Evolutionary conservation across 2,797 vertebrate genomes (phyloP).

Genomic region (Manis pentadactyla): DNA sequence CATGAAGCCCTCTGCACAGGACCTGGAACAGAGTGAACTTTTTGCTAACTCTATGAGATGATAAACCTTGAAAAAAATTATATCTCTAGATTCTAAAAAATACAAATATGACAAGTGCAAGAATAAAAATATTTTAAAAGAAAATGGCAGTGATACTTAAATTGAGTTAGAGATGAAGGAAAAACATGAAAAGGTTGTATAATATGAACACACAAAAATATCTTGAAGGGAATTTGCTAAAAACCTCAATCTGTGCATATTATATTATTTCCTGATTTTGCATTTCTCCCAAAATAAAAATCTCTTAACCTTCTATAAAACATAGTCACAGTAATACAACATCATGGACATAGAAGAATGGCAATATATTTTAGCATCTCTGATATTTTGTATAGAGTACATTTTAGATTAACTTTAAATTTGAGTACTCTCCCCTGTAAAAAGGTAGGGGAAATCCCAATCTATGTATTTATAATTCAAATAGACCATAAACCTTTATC

Average conservation of each 20-base stretch:
- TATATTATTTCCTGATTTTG: neutral
- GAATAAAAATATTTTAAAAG: neutral
- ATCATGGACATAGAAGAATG: neutral
- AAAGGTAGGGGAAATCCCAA: neutral
- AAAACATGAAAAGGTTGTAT: neutral
- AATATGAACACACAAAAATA: neutral
- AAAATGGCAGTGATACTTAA: neutral
- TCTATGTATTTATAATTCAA: neutral
- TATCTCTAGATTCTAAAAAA: neutral
- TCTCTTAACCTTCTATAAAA: neutral
- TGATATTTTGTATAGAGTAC: neutral
- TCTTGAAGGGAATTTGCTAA: neutral
- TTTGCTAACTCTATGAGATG: neutral
- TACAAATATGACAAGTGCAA: neutral
- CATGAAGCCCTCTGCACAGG: neutral
- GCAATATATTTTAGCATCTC: neutral
- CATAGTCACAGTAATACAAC: neutral
- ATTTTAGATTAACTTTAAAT: neutral
- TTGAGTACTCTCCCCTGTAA: neutral
- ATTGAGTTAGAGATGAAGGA: neutral
- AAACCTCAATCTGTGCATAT: neutral
- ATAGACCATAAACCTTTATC: neutral
- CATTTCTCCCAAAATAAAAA: neutral
- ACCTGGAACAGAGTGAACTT: neutral
- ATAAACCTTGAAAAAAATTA: neutral